Conservation (phyloP, 2,113 vertebrate genomes). For the Ochotona princeps region DNA sequence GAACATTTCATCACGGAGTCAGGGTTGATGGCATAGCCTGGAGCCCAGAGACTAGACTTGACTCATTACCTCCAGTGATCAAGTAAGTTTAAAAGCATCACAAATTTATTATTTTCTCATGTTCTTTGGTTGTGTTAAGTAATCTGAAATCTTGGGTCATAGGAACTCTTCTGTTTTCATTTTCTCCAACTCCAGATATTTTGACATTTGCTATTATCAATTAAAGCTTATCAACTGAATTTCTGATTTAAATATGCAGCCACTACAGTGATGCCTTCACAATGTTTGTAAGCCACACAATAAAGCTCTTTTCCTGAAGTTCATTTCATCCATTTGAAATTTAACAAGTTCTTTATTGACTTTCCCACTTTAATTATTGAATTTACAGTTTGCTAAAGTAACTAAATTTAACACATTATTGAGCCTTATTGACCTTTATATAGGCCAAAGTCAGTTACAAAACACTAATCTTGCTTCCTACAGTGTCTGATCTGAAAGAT, state of each 20-base stretch:
- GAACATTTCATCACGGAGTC: constrained; percentile 92
- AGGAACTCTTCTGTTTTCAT: background rate
- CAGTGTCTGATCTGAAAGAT: constrained; percentile 16
- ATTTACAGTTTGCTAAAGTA: constrained; percentile 29
- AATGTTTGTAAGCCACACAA: background rate
- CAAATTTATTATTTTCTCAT: background rate
- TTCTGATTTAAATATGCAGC: background rate
- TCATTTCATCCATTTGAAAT: background rate
- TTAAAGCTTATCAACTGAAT: background rate
- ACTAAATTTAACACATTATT: background rate
- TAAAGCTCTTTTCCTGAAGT: constrained; percentile 3
- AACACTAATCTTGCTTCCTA: constrained; percentile 17
- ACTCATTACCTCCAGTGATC: constrained; percentile 90
- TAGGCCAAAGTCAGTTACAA: background rate
- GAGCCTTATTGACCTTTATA: background rate
- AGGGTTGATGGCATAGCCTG: constrained; percentile 94
- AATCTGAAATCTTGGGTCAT: background rate
- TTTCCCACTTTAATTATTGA: background rate
- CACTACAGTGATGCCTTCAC: background rate
- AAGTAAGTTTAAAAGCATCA: constrained; percentile 86
- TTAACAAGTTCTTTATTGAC: constrained; percentile 6
- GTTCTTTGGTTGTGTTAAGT: background rate
- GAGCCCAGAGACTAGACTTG: constrained; percentile 95
- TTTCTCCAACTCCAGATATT: background rate
- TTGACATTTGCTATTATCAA: background rate